Base-by-base conservation (phyloP, 2,797 vertebrate species). In the Manis pentadactyla region DNA sequence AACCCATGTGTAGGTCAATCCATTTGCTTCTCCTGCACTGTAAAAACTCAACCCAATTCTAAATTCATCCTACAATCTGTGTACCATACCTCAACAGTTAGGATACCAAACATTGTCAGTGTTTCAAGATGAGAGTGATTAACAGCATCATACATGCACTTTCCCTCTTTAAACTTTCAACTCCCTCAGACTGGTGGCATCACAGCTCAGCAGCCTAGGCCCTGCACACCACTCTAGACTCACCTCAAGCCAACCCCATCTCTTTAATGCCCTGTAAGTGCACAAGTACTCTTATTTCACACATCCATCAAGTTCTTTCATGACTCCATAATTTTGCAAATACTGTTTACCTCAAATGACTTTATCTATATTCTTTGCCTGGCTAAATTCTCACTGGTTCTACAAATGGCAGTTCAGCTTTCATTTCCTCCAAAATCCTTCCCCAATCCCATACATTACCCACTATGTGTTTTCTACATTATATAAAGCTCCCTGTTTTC, bases 381-480 rank as follows among this genome's bases (percentile, higher is more conserved):
- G 53, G 27, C 19, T 82, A 77, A 53, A 78, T 4, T 78, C 49
- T 81, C 79, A 78, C 13, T 87, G 66, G 17, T 64, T 42, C 77
- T 77, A 55, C n/a, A 95, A 77, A 75, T 7, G 55, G 31, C 4
- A 86, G 17, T 71, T 93, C 61, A 89, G 29, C 55, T 92, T 95
- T 74, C 63, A 93, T 87, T 78, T 85, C 49, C 63, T 94, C 49
- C 69, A 75, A 85, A 87, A 77, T 86, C 57, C 23, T 74, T 81
- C 31, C 29, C 61, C 9, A 85, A 37, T 55, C 51, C 29, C 21
- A 85, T 25, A 61, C 10, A 92, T 11, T 77, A 31, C 9, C 21
- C 39, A 82, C 5, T 69, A 21, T 34, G 39, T 69, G 34, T n/a
- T 88, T 93, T 86, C 21, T 2, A 8, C 29, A 17, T 96, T 85